These are phyloP conservation scores for Lasius fuliginosus DNA, from an alignment of 2,888 invertebrate species.

Conservation along the genomic window DNA sequence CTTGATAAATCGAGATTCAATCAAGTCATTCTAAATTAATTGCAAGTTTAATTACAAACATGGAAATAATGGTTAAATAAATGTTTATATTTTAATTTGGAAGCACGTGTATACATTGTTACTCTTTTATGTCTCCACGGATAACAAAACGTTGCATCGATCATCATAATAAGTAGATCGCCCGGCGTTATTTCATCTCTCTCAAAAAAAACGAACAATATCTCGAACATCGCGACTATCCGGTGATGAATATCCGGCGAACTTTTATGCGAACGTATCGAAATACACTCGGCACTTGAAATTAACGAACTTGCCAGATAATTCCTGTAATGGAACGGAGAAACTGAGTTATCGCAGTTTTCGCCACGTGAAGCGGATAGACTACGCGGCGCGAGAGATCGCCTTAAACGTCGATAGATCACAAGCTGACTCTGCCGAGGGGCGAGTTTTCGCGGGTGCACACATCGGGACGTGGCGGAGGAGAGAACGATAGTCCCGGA, in stretches of 20 bases:
- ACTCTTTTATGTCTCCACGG: not conserved
- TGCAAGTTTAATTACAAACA: not conserved
- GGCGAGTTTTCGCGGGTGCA: slow-evolving; percentile 64
- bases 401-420: slow-evolving; percentile 68
- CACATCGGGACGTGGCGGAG: slow-evolving; percentile 35
- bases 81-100: slow-evolving; percentile 19
- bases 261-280: slow-evolving; percentile 21
- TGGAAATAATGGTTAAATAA: not conserved
- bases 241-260: not conserved
- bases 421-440: slow-evolving; percentile 67
- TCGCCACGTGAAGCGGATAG: slow-evolving; percentile 30
- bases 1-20: not conserved
- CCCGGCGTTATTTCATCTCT: not conserved
- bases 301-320: slow-evolving; percentile 54
- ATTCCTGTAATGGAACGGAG: slow-evolving; percentile 63
- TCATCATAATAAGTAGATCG: slow-evolving; percentile 10
- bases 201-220: not conserved
- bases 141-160: not conserved
- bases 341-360: slow-evolving; percentile 70
- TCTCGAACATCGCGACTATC: not conserved
- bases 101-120: not conserved
- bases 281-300: slow-evolving; percentile 9
- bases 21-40: not conserved
- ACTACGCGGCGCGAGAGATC: slow-evolving; percentile 11
- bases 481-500: slow-evolving; percentile 34